Percentiles rank a stretch among this genome's conserved stretches.
These are phyloP conservation scores for Antheraea mylitta DNA, from an alignment of 1,140 invertebrate species.

Conservation along the genomic window DNA sequence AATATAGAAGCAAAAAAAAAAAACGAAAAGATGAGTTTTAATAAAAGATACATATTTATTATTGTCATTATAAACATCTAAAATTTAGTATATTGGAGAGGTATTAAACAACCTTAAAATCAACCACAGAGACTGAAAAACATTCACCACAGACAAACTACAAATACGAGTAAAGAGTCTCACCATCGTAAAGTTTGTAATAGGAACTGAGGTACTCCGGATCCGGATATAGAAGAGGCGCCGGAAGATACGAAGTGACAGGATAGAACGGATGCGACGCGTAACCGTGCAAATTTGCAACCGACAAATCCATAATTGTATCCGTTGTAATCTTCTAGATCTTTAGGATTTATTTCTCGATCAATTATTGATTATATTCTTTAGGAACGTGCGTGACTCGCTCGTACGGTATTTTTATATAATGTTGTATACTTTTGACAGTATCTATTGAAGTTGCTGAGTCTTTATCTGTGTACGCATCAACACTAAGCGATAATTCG, in stretches of 20 bases:
- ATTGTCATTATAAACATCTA: too few species aligned
- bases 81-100: too few species aligned
- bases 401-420: neutral
- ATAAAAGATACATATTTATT: too few species aligned
- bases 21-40: too few species aligned
- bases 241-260: conserved; percentile 45
- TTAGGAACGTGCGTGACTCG: neutral
- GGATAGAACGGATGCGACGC: conserved; percentile 37
- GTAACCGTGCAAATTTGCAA: conserved; percentile 32
- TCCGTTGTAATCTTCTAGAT: conserved; percentile 33
- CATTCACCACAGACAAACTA: neutral
- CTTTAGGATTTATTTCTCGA: conserved; percentile 21
- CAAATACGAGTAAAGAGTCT: conserved; percentile 27
- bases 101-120: neutral
- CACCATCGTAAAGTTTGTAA: conserved; percentile 64
- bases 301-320: conserved; percentile 52
- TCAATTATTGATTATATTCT: conserved; percentile 2
- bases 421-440: neutral
- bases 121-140: neutral
- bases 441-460: neutral
- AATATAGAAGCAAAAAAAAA: too few species aligned
- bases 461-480: neutral
- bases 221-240: conserved; percentile 43
- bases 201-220: conserved; percentile 51
- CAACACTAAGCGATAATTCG: neutral